Evolutionary conservation across 2,797 vertebrate genomes (phyloP), one percentile per base, ranked within the genome.

Genomic region (Erithacus rubecula): DNA sequence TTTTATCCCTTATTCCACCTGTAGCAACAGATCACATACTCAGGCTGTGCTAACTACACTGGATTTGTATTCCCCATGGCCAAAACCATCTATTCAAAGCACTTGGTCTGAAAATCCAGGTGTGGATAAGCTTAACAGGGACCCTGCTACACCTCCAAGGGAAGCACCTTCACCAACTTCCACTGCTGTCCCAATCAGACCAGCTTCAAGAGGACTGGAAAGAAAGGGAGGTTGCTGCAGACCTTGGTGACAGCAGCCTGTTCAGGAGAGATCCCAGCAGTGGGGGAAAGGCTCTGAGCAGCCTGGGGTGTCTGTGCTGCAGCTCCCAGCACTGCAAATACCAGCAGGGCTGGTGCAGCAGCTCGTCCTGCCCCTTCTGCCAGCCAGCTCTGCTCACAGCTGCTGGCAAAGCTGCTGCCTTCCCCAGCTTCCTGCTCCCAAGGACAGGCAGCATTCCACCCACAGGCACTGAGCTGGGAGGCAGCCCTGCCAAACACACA

Each of bases 281-380:
- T 37, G 21, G 11, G 58, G 22, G 12, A 47, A 55, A 84, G 37
- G 71, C 81, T 64, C 9, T 9, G 59, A 68, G 43, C 79, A 55
- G 51, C 87, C 83, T 59, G 71, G 58, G 71, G 22, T 39, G 37
- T 17, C 65, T 77, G 39, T 74, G 34, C 39, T 34, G 76, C 64
- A 27, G 32, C 9, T 95, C 58, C 75, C 92, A 92, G 84, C 75
- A 14, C 52, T 21, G 60, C 59, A 43, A 75, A 88, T 15, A 72
- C 91, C 5, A 34, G 91, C 81, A 58, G 72, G 88, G 89, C 82
- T 83, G 79, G 87, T 83, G 85, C 29, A 56, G 76, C 92, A 78
- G 72, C 87, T 49, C 16, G 0, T 89, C 72, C 55, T 93, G 84
- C 59, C 76, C 51, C 64, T 56, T 29, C 39, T 59, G 69, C 30